A percentile compares a stretch with the other conserved stretches of the same genome.
Conservation (phyloP, 1,140 invertebrate species). For the Thalassaphorura encarpata region DNA sequence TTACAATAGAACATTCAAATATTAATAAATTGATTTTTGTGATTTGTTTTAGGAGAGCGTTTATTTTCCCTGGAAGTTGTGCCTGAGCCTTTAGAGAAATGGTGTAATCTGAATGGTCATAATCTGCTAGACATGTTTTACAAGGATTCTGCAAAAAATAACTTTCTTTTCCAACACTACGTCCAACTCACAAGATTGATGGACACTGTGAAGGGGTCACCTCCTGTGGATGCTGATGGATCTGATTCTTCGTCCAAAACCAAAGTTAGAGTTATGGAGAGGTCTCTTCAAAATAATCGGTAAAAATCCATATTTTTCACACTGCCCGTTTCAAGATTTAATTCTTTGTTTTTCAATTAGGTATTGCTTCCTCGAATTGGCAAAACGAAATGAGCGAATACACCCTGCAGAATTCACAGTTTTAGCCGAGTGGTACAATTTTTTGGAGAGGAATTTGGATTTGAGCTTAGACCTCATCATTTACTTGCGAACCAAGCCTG, state of each 20-base stretch:
- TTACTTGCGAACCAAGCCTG: constrained; percentile 46
- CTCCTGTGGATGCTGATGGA: background rate
- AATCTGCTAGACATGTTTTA: constrained; percentile 47
- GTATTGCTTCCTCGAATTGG: constrained; percentile 49
- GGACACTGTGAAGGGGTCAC: constrained; percentile 23
- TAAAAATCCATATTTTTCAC: constrained; percentile 15
- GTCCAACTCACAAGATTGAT: constrained; percentile 45
- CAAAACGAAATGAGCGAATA: constrained; percentile 41
- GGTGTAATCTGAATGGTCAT: constrained; percentile 44
- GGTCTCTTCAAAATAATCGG: constrained; percentile 45
- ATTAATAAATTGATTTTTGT: no score
- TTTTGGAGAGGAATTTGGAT: constrained; percentile 40
- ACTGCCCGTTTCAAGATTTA: constrained; percentile 8
- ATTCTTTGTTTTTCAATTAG: constrained; percentile 31
- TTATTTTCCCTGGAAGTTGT: constrained; percentile 26
- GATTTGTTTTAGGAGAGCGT: no score
- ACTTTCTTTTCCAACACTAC: constrained; percentile 47
- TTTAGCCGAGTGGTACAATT: constrained; percentile 45
- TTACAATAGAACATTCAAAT: no score
- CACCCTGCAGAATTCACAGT: constrained; percentile 44
- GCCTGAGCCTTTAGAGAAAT: constrained; percentile 40
- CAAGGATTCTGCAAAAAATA: constrained; percentile 43
- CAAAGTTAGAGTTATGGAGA: constrained; percentile 41
- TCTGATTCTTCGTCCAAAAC: constrained; percentile 11
- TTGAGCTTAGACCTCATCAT: constrained; percentile 46